Evolutionary conservation across 2,888 invertebrate species (phyloP), one percentile per base, ranked within the genome.

Genomic region (Cheilosia urbana): DNA sequence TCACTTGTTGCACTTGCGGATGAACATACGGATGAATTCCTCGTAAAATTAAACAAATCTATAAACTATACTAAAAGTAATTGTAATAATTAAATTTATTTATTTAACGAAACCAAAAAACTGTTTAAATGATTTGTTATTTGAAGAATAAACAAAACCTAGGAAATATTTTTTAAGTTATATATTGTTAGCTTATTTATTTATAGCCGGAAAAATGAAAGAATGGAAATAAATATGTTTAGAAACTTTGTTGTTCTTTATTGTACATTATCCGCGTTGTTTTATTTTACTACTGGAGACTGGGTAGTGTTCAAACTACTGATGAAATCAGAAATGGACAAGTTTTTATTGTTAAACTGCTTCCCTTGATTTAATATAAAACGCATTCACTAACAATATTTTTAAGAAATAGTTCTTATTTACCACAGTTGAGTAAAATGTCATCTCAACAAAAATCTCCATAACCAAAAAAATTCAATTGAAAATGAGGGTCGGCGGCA

Each of bases 81-180:
- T 71, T 40, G 53, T 76, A 75, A 51, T 71, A 69, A 34, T 58
- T 47, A 73, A 49, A 68, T 58, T 60, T 75, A 84, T 84, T 80
- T 80, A 84, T 84, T 84, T 55, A 80, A 73, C 55, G n/a, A 79
- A 84, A 68, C 76, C 75, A 62, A 27, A 83, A 72, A 81, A 75
- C 57, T n/a, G 78, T 62, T 62, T 77, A 60, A 66, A 27, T 51
- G 57, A 78, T 58, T 84, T 75, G 65, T 75, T 65, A 83, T 45
- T 24, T 68, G 24, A 57, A 75, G n/a, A 55, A 40, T 6, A 57
- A 34, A 19, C 49, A 34, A 30, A 73, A 55, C 3, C 60, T 62
- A 45, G 11, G 40, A 63, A 37, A 65, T 63, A 78, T 72, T 13
- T 45, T 24, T 73, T 69, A 49, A 73, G 49, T 73, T 76, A 42